Base-by-base conservation (phyloP, 2,888 invertebrate genomes). In the Lypha dubia region DNA sequence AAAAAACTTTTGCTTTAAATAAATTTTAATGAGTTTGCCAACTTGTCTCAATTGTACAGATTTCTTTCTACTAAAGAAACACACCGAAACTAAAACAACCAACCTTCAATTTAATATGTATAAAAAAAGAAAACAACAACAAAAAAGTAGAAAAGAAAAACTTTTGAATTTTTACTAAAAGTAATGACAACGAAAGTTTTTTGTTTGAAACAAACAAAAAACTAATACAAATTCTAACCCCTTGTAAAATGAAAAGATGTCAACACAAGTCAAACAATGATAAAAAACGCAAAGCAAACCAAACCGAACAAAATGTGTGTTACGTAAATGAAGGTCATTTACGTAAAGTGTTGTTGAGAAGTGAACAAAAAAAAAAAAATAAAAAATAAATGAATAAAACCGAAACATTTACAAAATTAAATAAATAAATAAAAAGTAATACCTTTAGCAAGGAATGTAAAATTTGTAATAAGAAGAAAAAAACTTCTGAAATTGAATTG, bases 1-100 rank as follows among this genome's bases (percentile, higher is more conserved):
- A n/a, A 8, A 15, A 56, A 56, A 32, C 28, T 32, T n/a, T 71
- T 73, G 35, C 53, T 73, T 80, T 60, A 62, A 76, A 74, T 20
- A 84, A n/a, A 73, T 76, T 84, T 77, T 80, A 84, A 84, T 84
- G 76, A 84, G 84, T 80, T 75, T 84, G 67, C 80, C 80, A 84
- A 80, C 80, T 84, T 74, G 80, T 80, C 76, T 77, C 76, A 73
- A 68, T 80, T 84, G 73, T 80, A 58, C 41, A 76, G 62, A 77
- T 73, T 73, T 80, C 46, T 73, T 73, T 80, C 46, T 71, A 56
- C 44, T 62, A 24, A 53, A 32, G 11, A 17, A 17, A 63, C 63
- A 28, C 28, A 15, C 41, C 6, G 38, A 7, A 49, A 63, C 63
- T 62, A 35, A 49, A 24, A 46, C 65, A 65, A 71, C 63, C 65